phyloP scores from a whole-genome alignment of 2,797 vertebrate genomes.

The Rachycentron canadum region DNA sequence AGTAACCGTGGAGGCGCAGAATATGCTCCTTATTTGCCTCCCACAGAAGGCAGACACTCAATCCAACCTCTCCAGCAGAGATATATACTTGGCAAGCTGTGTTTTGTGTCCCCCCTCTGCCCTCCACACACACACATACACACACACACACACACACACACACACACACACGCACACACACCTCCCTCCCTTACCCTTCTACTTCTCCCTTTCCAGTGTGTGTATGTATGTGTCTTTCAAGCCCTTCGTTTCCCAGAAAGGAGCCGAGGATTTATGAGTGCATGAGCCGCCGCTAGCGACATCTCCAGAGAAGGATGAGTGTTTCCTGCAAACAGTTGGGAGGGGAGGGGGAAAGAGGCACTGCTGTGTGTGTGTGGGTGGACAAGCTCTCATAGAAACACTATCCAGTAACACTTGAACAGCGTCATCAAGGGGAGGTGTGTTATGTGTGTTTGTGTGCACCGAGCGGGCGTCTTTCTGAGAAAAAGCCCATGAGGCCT shows the following conservation, averaged over 20 bases:
- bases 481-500: constrained; percentile 75
- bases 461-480: constrained; percentile 72
- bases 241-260: constrained; percentile 80
- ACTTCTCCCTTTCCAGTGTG: constrained; percentile 35
- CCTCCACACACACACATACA: background rate
- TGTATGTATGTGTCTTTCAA: constrained; percentile 71
- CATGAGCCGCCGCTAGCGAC: constrained; percentile 74
- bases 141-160: background rate
- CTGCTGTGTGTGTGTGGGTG: constrained; percentile 75
- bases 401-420: constrained; percentile 83
- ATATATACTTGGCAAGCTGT: constrained; percentile 73
- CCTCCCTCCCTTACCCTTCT: background rate
- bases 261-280: constrained; percentile 78
- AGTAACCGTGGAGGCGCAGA: constrained; percentile 62
- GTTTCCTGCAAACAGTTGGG: constrained; percentile 87
- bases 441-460: constrained; percentile 41
- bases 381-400: constrained; percentile 85
- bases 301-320: constrained; percentile 86
- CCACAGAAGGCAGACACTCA: constrained; percentile 72
- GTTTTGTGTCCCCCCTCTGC: constrained; percentile 42
- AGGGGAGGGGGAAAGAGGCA: constrained; percentile 47
- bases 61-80: constrained; percentile 68
- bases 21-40: constrained; percentile 73
- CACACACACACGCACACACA: too few species aligned
- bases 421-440: constrained; percentile 83